Evolutionary conservation across 1,140 invertebrate genomes (phyloP), one percentile per base, ranked within the genome.

Genomic region (Leptinotarsa texana): DNA sequence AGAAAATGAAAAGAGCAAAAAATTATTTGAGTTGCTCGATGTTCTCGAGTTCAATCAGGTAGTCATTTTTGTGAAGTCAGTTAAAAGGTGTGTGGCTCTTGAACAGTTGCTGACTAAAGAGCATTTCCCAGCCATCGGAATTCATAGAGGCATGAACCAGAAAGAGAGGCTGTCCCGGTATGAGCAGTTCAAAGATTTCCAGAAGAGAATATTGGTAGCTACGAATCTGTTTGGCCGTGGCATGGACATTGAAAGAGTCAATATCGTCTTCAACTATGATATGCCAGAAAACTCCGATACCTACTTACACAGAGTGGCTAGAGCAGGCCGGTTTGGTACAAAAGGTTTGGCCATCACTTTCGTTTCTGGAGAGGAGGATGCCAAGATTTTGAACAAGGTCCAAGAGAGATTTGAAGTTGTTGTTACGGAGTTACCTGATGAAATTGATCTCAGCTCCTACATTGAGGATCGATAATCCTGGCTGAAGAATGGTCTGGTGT

Each of bases 141-240:
- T 99, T 33, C 33, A 33, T 2, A 8, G 33, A 33, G 33, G 33
- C 11, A 33, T 33, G 33, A 2, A 11, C 33, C 98, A 99, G 86
- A 97, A 99, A 86, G 98, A 99, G 83, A 91, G 98, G 80, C 87
- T 97, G n/a, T 94, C 95, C 0, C 91, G 96, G 75, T 99, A 99
- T 86, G 97, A 99, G 86, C 96, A 99, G 81, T 99, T 99, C 84
- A 99, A 99, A 88, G 98, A 99, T 87, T 99, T 99, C 87, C 97
- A 99, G 86, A 99, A 99, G 90, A 88, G 97, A 78, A 98, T 99
- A 80, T 88, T 99, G 79, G 98, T 99, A 4, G 98, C 98, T 0
- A 99, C 98, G 1, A 99, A 99, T 88, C 87, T 99, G 33, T 99
- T 99, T 89, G 98, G 98, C 22, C 90, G 98, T 80, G 96, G 96